Base-by-base conservation (phyloP, 2,888 invertebrate genomes). In the Meliscaeva auricollis region DNA sequence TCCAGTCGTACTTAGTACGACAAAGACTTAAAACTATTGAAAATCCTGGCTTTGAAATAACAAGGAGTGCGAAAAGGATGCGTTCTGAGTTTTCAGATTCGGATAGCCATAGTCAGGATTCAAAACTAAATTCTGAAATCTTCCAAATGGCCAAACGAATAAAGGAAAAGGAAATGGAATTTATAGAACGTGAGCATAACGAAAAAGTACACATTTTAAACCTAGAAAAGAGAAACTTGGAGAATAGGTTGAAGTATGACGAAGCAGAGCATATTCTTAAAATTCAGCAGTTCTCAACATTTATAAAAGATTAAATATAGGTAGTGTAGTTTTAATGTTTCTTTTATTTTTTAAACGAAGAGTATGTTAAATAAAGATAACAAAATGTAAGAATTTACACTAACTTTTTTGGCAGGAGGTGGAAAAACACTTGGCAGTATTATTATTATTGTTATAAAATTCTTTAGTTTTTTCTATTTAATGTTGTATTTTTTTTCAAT, bases 81-180 rank as follows among this genome's bases (percentile, higher is more conserved):
- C 20, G 22, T 3, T 22, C 13, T 13, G 50, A 22, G 5, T 4
- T 1, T 11, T 17, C 8, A 20, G 48, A 48, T 1, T 26, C 26
- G n/a, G n/a, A n/a, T n/a, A n/a, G n/a, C n/a, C n/a, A 52, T 26
- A 4, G 13, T 13, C 50, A 52, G 7, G 50, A 26, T 1, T 26
- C 13, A 7, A 26, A 13, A 7, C n/a, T 52, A 3, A 26, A 26
- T 9, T 6, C 6, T n/a, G 50, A 52, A 2, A 52, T 52, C 22
- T 52, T 1, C 0, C 6, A 56, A 6, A 56, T 56, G 11, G 2
- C 15, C 6, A 56, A 56, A 11, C 56, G 11, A 20, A 6, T 35
- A 1, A 56, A 56, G 11, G 32, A 56, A 11, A 56, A 56, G 13
- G 32, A 56, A 17, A 5, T 56, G 32, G 56, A 56, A 35, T 56